Evolutionary conservation across 2,113 vertebrate species (phyloP).

Genomic region (Trematocara nigrifrons): DNA sequence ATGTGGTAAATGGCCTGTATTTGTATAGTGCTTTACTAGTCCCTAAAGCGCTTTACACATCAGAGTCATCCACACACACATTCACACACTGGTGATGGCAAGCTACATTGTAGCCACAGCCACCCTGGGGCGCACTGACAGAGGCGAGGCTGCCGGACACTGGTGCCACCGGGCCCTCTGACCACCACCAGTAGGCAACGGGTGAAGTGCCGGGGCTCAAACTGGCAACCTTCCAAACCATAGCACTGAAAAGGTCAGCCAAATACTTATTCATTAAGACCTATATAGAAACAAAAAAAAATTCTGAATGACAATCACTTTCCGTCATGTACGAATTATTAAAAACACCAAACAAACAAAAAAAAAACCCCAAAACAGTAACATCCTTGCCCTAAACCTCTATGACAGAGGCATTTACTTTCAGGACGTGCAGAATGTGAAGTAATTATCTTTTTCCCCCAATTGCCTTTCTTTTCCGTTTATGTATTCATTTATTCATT

Average conservation of each 20-base stretch:
- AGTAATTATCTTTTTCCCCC: conserved; percentile 28
- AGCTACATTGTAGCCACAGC: neutral
- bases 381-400: neutral
- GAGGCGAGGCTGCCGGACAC: neutral
- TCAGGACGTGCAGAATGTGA: neutral
- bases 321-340: neutral
- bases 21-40: neutral
- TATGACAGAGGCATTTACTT: neutral
- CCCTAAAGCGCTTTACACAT: neutral
- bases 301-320: neutral
- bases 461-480: conserved; percentile 9
- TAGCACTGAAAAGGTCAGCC: neutral
- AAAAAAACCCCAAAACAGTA: neutral
- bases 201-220: accelerated
- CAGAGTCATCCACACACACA: neutral
- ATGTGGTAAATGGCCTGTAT: neutral
- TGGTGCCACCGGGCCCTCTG: neutral
- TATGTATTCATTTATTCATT: conserved; percentile 39
- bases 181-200: neutral
- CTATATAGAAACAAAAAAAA: neutral
- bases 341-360: neutral
- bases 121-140: neutral
- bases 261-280: neutral
- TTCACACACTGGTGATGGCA: neutral
- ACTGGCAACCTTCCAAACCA: neutral